Conservation (phyloP, 2,797 vertebrate genomes). For the Eulemur coronatus region DNA sequence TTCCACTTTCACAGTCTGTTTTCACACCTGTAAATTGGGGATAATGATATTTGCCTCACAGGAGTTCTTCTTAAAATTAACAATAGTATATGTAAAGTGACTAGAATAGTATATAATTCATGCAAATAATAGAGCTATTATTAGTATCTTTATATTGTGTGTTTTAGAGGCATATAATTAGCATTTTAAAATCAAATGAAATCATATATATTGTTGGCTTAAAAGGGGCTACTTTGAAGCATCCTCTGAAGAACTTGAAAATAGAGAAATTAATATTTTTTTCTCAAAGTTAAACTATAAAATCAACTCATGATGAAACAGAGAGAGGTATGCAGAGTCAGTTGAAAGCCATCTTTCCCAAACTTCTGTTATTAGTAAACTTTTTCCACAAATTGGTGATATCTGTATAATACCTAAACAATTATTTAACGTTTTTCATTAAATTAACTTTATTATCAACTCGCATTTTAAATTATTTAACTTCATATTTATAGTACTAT, state of each 20-base stretch:
- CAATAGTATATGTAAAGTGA: background rate
- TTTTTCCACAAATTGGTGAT: background rate
- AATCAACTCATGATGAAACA: background rate
- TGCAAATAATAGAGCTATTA: background rate
- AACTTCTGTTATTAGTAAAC: background rate
- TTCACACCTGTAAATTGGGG: background rate
- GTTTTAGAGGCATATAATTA: background rate
- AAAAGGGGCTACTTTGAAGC: background rate
- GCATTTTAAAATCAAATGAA: conserved; percentile 40
- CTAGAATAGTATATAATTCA: background rate
- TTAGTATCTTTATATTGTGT: conserved; percentile 6
- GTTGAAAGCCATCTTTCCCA: background rate
- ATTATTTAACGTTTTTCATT: background rate
- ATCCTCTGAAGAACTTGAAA: background rate
- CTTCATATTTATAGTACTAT: background rate
- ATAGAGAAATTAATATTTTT: background rate
- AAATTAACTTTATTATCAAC: background rate
- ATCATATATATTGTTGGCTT: background rate
- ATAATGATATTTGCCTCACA: background rate
- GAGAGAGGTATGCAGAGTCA: background rate
- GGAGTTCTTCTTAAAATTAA: background rate
- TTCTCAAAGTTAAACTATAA: background rate
- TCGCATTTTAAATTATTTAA: conserved; percentile 10
- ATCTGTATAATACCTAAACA: background rate
- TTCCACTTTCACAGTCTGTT: background rate